These are phyloP conservation scores for Synanthedon formicaeformis DNA, from an alignment of 2,888 invertebrate species.

Conservation along the genomic window DNA sequence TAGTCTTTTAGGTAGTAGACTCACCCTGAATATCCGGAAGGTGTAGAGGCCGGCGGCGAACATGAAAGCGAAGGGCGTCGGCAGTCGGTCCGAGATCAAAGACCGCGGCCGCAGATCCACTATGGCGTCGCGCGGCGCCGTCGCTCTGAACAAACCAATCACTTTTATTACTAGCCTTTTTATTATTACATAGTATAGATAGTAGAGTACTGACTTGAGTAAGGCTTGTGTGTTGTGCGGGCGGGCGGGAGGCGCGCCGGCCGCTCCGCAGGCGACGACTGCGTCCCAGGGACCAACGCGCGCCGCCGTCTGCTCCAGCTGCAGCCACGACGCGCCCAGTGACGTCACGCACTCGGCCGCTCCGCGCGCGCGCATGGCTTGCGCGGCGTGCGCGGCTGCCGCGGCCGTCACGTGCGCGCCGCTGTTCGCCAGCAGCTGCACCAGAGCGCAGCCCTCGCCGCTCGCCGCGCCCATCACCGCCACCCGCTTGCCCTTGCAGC, in stretches of 20 bases:
- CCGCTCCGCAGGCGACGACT: constrained; percentile 35
- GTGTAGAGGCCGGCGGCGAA: constrained; percentile 44
- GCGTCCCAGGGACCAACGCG: constrained; percentile 50
- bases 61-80: constrained; percentile 31
- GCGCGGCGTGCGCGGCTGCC: constrained; percentile 31
- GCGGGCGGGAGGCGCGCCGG: constrained; percentile 16
- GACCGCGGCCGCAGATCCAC: constrained; percentile 38
- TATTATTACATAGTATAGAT: not conserved
- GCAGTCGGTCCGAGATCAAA: constrained; percentile 43
- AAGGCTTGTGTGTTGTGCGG: constrained; percentile 20
- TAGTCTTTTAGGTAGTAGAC: constrained; percentile 3
- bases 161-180: not conserved
- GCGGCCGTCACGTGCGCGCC: constrained; percentile 41
- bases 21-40: constrained; percentile 37
- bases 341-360: constrained; percentile 12
- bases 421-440: constrained; percentile 44
- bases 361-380: not conserved
- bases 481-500: constrained; percentile 37
- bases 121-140: constrained; percentile 30
- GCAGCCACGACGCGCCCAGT: constrained; percentile 22
- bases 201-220: constrained; percentile 31
- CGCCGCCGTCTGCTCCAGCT: constrained; percentile 29
- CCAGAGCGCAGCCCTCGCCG: constrained; percentile 44
- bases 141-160: constrained; percentile 24
- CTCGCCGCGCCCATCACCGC: constrained; percentile 47